Evolutionary conservation across 2,888 invertebrate genomes (phyloP), one percentile per base, ranked within the genome.

Genomic region (Latrodectus elegans): DNA sequence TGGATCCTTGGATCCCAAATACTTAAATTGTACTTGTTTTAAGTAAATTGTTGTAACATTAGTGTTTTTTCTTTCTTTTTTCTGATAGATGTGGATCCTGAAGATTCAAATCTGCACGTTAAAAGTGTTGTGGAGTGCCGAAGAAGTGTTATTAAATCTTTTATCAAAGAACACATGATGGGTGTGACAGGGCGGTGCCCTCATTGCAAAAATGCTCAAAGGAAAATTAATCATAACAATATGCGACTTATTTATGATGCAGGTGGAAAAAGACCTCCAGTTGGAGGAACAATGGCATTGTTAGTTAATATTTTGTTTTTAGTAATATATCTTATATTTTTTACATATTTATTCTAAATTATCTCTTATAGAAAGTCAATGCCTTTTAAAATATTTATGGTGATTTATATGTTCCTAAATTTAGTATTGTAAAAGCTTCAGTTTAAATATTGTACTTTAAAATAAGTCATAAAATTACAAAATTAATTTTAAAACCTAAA

Each of bases 61-160:
- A 38, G 22, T 26, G 1, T 68, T 74, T 22, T n/a, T n/a, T n/a
- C n/a, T n/a, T 11, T 4, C 9, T 52, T 12, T n/a, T 52, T 68
- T 72, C 9, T 51, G 51, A 72, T 71, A 89, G 89, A 79, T 73
- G n/a, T 72, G 0, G 77, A 89, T 65, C 22, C 68, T 26, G 73
- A 76, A 17, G 49, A 82, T 65, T 49, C 64, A 15, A 77, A 60
- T n/a, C 11, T 49, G 15, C 81, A 76, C 38, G 88, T 91, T 4
- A 92, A 91, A 88, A 91, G 92, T 89, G 90, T 92, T 0, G 90
- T 91, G 12, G 92, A 91, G 64, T 89, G 89, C 9, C 90, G 91
- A 49, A 89, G 90, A 53, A 53, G 79, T 1, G 75, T 92, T 8
- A 84, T 91, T 8, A 91, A 90, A 72, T 88, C 87, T 4, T 92